Base-by-base conservation (phyloP, 2,888 invertebrate species). In the Tetrapedia diversipes region DNA sequence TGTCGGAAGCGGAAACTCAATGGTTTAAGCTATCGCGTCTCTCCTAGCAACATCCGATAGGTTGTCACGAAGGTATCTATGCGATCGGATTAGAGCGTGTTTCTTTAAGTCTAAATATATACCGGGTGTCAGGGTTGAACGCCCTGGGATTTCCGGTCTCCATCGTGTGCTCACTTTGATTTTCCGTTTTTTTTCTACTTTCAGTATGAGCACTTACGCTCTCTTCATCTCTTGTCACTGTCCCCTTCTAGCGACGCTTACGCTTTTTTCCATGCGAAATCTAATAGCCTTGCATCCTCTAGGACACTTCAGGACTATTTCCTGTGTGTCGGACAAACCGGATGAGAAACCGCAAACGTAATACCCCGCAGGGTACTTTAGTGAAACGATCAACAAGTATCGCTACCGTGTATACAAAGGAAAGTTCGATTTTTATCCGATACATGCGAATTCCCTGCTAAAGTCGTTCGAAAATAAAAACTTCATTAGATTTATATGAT, bases 231-330 rank as follows among this genome's bases (percentile, higher is more conserved):
- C 65, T 69, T 49, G 57, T 57, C 69, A 16, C 47, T 65, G 68
- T 65, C 67, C 57, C 74, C 60, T 78, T 82, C 80, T 66, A 73
- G n/a, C 68, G 43, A 59, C 74, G 73, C 77, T 84, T 74, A 71
- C 56, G 22, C 61, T 79, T 79, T 83, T 80, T 75, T 76, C 68
- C 82, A 85, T 79, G 80, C 87, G 91, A 90, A 91, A 91, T 87
- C 86, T 87, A 90, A 91, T 91, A 90, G 90, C 90, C 91, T 81
- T 85, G 86, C 86, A 88, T 88, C 88, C 88, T 88, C 87, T 88
- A 90, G 90, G 90, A 91, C 87, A 87, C 90, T 90, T 81, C 89
- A 89, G 89, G 89, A 90, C 88, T 90, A 90, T 91, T 91, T 91
- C 91, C 91, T 91, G 90, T 86, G 83, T 80, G 81, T 80, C 82